Conservation (phyloP, 1,140 invertebrate species). For the Leptonema lineaticorne region DNA sequence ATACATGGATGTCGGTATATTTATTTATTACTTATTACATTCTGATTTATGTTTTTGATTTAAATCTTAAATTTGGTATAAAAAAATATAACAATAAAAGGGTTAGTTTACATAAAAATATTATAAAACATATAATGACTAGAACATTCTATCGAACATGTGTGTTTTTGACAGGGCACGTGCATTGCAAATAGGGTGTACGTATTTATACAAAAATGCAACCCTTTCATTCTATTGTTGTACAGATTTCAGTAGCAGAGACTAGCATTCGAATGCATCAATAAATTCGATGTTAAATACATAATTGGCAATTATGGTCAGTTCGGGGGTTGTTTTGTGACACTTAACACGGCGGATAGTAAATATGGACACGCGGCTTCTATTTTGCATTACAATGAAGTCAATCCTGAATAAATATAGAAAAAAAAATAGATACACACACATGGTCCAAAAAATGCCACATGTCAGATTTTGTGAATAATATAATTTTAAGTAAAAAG, state of each 20-base stretch:
- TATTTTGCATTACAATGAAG: constrained; percentile 9
- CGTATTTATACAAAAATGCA: background rate
- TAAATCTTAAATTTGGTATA: too few relatives aligned
- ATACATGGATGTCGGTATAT: too few relatives aligned
- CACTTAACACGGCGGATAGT: background rate
- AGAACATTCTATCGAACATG: too few relatives aligned
- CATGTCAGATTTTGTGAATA: background rate
- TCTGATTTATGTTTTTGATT: too few relatives aligned
- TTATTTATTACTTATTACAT: too few relatives aligned
- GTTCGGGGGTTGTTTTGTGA: background rate
- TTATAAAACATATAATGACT: too few relatives aligned
- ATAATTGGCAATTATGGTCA: background rate
- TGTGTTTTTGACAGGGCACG: background rate
- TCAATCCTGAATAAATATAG: too few relatives aligned
- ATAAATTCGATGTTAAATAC: background rate
- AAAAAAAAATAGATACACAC: background rate
- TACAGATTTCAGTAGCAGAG: background rate
- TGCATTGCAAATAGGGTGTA: background rate
- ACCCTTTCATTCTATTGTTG: background rate
- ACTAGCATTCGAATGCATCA: background rate
- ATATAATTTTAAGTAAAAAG: too few relatives aligned
- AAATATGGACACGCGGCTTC: background rate
- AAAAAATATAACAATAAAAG: too few relatives aligned
- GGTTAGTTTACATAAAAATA: too few relatives aligned
- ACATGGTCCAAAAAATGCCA: background rate